A percentile compares a stretch with the other conserved stretches of the same genome.
Evolutionary conservation across 2,797 vertebrate species (phyloP).

Genomic region (Ctenopoma kingsleyae): DNA sequence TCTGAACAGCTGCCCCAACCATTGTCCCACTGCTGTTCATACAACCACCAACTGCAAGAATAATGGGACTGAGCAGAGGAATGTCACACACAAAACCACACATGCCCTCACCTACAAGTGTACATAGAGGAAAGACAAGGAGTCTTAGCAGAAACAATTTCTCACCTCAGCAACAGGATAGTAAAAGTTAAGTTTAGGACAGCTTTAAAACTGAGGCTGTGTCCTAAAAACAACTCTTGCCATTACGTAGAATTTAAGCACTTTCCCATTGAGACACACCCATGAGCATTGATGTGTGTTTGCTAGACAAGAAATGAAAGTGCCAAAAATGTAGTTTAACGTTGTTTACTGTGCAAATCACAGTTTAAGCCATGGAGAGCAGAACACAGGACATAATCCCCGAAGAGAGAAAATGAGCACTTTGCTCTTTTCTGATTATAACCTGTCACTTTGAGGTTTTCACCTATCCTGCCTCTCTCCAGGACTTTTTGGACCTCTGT

Average conservation of each 20-base stretch:
- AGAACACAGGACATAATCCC: conserved; percentile 9
- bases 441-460: conserved; percentile 47
- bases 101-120: conserved; percentile 21
- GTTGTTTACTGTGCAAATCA: conserved; percentile 11
- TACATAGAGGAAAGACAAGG: conserved; percentile 24
- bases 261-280: conserved; percentile 35
- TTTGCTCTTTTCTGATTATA: conserved; percentile 41
- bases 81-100: conserved; percentile 42
- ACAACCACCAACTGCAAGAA: conserved; percentile 32
- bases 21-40: conserved; percentile 39
- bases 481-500: conserved; percentile 54
- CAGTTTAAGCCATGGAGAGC: not conserved
- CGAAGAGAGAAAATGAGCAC: conserved; percentile 39
- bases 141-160: conserved; percentile 44
- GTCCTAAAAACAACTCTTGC: conserved; percentile 44
- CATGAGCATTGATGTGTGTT: conserved; percentile 22
- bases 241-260: conserved; percentile 38
- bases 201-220: conserved; percentile 37
- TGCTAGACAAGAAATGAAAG: conserved; percentile 15
- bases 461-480: conserved; percentile 59
- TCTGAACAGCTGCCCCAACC: conserved; percentile 42
- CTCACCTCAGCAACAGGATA: conserved; percentile 56
- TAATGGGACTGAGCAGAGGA: conserved; percentile 35
- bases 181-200: conserved; percentile 59
- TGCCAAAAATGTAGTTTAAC: conserved; percentile 11